These are phyloP conservation scores for Sturmia bella DNA, from an alignment of 2,888 invertebrate genomes.

Conservation along the genomic window DNA sequence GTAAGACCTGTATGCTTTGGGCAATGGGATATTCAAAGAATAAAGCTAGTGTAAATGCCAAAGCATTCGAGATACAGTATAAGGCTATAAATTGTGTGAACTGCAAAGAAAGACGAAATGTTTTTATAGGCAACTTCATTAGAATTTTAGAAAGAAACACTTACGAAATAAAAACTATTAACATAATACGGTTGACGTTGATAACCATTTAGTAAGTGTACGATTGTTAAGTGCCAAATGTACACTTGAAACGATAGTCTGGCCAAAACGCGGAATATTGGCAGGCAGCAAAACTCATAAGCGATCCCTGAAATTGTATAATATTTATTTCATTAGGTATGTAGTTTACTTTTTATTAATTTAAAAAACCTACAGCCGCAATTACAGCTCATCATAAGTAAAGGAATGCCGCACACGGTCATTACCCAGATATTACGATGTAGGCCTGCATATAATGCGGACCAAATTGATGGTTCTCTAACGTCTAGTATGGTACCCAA, in stretches of 20 bases:
- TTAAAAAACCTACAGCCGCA: constrained; percentile 77
- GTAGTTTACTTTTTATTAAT: neutral
- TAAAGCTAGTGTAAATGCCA: constrained; percentile 74
- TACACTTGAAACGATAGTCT: constrained; percentile 78
- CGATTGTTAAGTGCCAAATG: constrained; percentile 76
- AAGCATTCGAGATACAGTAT: constrained; percentile 73
- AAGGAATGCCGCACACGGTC: constrained; percentile 74
- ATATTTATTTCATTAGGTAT: neutral
- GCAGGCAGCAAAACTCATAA: constrained; percentile 67
- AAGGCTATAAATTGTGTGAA: constrained; percentile 70
- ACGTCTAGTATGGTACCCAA: constrained; percentile 77
- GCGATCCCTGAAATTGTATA: constrained; percentile 63
- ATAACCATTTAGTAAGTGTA: constrained; percentile 72
- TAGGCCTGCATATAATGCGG: constrained; percentile 81
- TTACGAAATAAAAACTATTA: constrained; percentile 74
- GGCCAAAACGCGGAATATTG: constrained; percentile 75
- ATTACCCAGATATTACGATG: constrained; percentile 81
- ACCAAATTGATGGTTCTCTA: constrained; percentile 78
- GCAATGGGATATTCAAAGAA: constrained; percentile 76
- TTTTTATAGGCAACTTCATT: no score
- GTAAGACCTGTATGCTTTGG: constrained; percentile 48
- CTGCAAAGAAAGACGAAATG: constrained; percentile 56
- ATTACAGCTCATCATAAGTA: constrained; percentile 76
- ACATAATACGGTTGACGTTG: constrained; percentile 76
- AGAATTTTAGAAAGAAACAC: constrained; percentile 15